Evolutionary conservation across 2,888 invertebrate genomes (phyloP), one percentile per base, ranked within the genome.

Genomic region (Archips crataeganus): DNA sequence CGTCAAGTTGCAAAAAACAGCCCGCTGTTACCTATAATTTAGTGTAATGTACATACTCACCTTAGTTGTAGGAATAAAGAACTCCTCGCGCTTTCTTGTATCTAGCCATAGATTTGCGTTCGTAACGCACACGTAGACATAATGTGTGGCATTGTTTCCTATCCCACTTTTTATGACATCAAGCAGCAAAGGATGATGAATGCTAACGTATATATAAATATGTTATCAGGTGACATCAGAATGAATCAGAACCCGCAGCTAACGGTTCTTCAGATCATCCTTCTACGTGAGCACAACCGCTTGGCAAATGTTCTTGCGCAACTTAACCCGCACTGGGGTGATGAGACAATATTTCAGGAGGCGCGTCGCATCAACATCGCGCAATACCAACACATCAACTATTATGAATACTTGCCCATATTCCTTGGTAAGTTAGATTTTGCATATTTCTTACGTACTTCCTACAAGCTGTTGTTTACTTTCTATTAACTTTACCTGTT

Each of bases 381-480:
- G 1, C 94, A 96, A 85, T 95, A 96, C 80, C 97, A 97, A 84
- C 95, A 96, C 77, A 97, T 97, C 80, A 95, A 96, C 71, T 97
- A 97, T 85, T 97, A 97, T 83, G 97, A 97, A 87, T 97, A 97
- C 95, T 90, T 97, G 45, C 97, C 97, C 0, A 96, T 97, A 76
- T 95, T 97, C 82, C 94, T 97, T 62, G 97, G 97, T 96, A 85
- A 89, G 74, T 54, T 42, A 1, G 57, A 39, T 39, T 5, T 2
- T 36, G 34, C 2, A n/a, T 49, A 4, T 6, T 39, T 39, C 6
- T 39, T 39, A 39, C 39, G 6, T 39, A 5, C 39, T 39, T 39
- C 39, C 39, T 39, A 39, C 5, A 39, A 39, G 6, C 39, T 39
- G 39, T 39, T 3, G 4, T 4, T 39, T 39, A 4, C 5, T 39